Evolutionary conservation across 2,113 vertebrate species (phyloP).

Genomic region (Alaudala cheleensis): DNA sequence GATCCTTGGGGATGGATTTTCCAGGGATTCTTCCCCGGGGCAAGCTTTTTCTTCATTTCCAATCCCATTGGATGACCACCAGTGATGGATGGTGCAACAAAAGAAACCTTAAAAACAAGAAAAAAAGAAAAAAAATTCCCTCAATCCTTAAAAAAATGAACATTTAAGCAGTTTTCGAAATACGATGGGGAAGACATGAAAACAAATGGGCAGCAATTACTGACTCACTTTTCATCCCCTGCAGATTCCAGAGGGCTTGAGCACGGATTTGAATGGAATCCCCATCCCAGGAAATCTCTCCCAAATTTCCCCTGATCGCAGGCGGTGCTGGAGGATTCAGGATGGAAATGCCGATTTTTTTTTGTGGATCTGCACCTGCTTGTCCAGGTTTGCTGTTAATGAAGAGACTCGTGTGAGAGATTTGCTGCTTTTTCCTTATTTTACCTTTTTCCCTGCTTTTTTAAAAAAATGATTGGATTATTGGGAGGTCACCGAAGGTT

Average conservation of each 20-base stretch:
- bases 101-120: not conserved
- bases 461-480: not conserved
- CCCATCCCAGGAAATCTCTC: not conserved
- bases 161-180: not conserved
- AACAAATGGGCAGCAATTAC: slow-evolving; percentile 1
- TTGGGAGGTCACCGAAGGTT: not conserved
- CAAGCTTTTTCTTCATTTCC: not conserved
- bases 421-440: not conserved
- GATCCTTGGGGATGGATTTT: not conserved
- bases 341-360: not conserved
- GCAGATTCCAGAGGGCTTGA: not conserved
- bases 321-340: not conserved
- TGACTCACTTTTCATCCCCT: not conserved
- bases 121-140: not conserved
- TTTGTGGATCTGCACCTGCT: not conserved
- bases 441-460: not conserved
- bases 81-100: not conserved
- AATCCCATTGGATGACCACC: not conserved
- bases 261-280: not conserved
- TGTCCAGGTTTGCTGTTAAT: not conserved
- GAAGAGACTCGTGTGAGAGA: rapidly evolving
- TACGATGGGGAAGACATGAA: not conserved
- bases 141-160: not conserved
- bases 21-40: not conserved
- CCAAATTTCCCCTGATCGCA: not conserved